Conservation (phyloP, 1,140 invertebrate species). For the Eriosoma lanigerum region DNA sequence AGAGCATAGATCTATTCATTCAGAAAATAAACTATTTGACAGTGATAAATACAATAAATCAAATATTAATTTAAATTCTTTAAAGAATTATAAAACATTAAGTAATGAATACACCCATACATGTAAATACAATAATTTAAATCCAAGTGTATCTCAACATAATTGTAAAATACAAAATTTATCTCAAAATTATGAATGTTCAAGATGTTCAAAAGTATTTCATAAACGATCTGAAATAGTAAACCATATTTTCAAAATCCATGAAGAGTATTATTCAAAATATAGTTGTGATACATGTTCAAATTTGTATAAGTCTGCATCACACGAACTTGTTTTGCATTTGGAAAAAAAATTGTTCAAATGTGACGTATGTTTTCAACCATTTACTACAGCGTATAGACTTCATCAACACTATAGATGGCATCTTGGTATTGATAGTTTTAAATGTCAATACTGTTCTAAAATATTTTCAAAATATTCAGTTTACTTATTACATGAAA, state of each 20-base stretch:
- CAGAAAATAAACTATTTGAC: not conserved
- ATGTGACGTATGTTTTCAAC: constrained; percentile 29
- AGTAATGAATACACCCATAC: not conserved
- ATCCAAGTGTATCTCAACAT: not conserved
- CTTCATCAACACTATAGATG: constrained; percentile 38
- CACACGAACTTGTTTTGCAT: not conserved
- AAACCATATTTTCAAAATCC: constrained; percentile 20
- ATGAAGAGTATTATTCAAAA: constrained; percentile 26
- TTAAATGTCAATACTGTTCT: constrained; percentile 41
- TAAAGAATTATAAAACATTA: not conserved
- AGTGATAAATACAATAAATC: not conserved
- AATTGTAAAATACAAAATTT: not conserved
- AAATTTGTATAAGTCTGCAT: not conserved
- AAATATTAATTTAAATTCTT: not conserved
- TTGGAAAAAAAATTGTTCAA: constrained; percentile 7
- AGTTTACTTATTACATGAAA: constrained; percentile 22
- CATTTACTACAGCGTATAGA: constrained; percentile 25
- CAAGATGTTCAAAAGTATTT: constrained; percentile 35
- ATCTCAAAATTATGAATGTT: constrained; percentile 32
- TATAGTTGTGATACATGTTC: constrained; percentile 39
- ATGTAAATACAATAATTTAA: not conserved
- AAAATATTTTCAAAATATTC: constrained; percentile 26
- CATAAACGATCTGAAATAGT: constrained; percentile 24
- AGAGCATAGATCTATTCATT: not conserved
- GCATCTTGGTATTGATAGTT: constrained; percentile 36